Evolutionary conservation across 2,888 invertebrate genomes (phyloP), one percentile per base, ranked within the genome.

Genomic region (Plagiodera versicolora): DNA sequence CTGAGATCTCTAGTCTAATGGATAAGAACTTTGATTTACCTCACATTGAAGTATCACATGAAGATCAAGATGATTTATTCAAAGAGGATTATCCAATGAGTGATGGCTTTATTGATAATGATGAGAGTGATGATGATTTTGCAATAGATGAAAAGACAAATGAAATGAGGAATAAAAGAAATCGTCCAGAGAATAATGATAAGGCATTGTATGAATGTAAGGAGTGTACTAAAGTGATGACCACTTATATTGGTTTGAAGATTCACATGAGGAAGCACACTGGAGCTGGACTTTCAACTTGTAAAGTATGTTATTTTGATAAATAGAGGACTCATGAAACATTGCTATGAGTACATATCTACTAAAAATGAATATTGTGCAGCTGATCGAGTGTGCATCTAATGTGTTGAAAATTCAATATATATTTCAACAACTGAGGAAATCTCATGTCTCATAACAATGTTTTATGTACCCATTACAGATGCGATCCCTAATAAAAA

Each of bases 211-310:
- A 70, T 63, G 70, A 73, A 61, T 78, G 78, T 65, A 75, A 75
- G 63, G 73, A 74, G 59, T 77, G 78, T 61, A 65, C 67, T 44
- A 77, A 77, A 63, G 69, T 73, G 52, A 66, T 77, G 60, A 74
- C 73, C 10, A 76, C 76, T 35, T 70, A 70, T 56, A 67, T 70
- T 49, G 77, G 77, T 45, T 64, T 77, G 30, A 72, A 72, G 60
- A 73, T 88, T 1, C 88, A 89, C 68, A 87, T 88, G 84, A 82
- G 88, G 0, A 81, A 87, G 0, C 88, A 89, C 67, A 88, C 87
- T 0, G 88, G 88, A 6, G 56, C 71, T 19, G 73, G 75, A 68
- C 60, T 76, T 52, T 67, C 72, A 16, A 65, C 66, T 20, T 77
- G 77, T 52, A 70, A 72, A 65, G 78, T 78, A 71, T 70, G 56